phyloP scores from a whole-genome alignment of 2,113 vertebrate genomes.

The Callipepla californica region DNA sequence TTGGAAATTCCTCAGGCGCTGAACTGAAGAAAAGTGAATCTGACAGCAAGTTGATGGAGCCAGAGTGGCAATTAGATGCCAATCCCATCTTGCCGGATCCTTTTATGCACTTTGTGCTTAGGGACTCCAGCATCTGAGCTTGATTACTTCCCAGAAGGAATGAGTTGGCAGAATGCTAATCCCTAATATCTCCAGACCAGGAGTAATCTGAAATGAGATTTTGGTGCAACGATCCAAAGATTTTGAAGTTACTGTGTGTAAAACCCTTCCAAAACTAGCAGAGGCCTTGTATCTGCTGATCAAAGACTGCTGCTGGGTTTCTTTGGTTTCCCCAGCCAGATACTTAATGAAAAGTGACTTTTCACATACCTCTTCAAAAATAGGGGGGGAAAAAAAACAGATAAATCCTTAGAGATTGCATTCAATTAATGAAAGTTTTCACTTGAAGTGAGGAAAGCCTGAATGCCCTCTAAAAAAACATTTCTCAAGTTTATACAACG shows the following conservation, averaged over 20 bases:
- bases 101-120: neutral
- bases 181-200: neutral
- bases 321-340: neutral
- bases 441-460: neutral
- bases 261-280: neutral
- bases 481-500: neutral
- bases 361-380: conserved; percentile 1
- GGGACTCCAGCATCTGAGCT: neutral
- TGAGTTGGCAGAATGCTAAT: neutral
- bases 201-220: neutral
- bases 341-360: neutral
- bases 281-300: neutral
- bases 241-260: neutral
- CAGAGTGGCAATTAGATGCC: neutral
- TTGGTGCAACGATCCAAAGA: neutral
- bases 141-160: neutral
- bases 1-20: conserved; percentile 8
- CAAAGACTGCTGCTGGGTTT: neutral
- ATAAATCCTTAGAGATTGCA: neutral
- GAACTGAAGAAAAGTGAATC: neutral
- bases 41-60: neutral
- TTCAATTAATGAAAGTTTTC: neutral
- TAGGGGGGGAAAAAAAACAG: rapidly evolving
- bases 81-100: neutral
- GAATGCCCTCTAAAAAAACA: neutral